Conservation (phyloP, 2,113 vertebrate species). For the Phalacrocorax carbo region DNA sequence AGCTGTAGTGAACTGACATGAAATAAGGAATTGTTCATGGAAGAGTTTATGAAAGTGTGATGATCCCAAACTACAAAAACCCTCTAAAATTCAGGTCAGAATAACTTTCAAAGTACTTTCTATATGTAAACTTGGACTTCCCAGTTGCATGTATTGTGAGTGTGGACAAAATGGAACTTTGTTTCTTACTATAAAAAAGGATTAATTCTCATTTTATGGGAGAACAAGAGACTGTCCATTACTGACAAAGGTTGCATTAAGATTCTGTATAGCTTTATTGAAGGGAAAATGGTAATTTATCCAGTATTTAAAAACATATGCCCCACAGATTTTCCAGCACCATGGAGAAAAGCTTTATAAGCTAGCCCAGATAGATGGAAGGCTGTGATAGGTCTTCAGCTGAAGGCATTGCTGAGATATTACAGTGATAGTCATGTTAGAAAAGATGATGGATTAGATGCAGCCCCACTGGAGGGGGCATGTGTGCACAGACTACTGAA, state of each 20-base stretch:
- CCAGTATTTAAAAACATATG: background rate
- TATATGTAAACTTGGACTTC: background rate
- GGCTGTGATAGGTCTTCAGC: conserved; percentile 43
- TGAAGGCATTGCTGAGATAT: conserved; percentile 51
- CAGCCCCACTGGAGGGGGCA: conserved; percentile 56
- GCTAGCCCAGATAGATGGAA: conserved; percentile 22
- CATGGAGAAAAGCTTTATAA: conserved; percentile 24
- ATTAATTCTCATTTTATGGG: conserved; percentile 18
- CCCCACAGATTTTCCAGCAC: conserved; percentile 15
- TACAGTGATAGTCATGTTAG: conserved; percentile 59
- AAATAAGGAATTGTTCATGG: background rate
- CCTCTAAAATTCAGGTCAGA: background rate
- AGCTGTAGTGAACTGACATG: background rate
- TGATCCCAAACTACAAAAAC: background rate
- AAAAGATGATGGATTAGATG: conserved; percentile 58
- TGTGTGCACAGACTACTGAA: conserved; percentile 42
- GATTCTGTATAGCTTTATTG: background rate
- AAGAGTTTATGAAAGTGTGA: background rate
- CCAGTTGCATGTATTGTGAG: background rate
- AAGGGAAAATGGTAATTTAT: background rate
- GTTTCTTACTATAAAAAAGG: background rate
- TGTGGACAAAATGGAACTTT: conserved; percentile 9
- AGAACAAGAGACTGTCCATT: background rate
- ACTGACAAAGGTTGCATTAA: conserved; percentile 1
- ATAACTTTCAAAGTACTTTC: background rate